These are phyloP conservation scores for Caenorhabditis inopinata DNA, from an alignment of 1,140 invertebrate species.

Conservation along the genomic window DNA sequence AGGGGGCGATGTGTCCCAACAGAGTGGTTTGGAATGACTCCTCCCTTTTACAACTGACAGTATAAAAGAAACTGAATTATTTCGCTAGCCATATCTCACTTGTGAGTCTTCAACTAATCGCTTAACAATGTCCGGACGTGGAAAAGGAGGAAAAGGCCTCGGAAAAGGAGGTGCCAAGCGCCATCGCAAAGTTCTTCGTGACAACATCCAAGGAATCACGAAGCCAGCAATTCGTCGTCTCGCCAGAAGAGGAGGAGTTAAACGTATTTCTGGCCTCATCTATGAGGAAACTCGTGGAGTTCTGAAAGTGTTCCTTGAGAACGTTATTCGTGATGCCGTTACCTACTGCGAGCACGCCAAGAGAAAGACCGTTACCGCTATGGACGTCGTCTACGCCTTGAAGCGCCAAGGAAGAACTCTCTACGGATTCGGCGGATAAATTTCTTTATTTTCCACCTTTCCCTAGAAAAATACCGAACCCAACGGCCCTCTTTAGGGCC, in stretches of 20 bases:
- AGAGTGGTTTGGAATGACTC: not conserved
- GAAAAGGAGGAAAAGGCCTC: constrained; percentile 74
- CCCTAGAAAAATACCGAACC: constrained; percentile 36
- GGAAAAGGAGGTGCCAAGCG: constrained; percentile 75
- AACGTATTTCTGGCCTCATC: constrained; percentile 76
- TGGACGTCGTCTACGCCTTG: constrained; percentile 82
- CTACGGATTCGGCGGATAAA: constrained; percentile 71
- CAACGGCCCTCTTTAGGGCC: constrained; percentile 56
- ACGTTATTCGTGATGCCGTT: constrained; percentile 79
- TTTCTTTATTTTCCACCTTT: not conserved
- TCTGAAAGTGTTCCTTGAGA: constrained; percentile 79
- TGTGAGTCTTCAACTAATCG: constrained; percentile 8
- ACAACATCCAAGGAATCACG: constrained; percentile 77
- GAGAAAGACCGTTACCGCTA: constrained; percentile 79
- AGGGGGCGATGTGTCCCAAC: not conserved
- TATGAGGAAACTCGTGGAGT: constrained; percentile 74
- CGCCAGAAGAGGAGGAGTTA: constrained; percentile 73
- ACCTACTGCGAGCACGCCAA: constrained; percentile 80
- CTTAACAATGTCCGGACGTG: constrained; percentile 71
- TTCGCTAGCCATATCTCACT: not conserved
- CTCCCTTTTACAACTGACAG: not conserved
- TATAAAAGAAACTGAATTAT: not conserved
- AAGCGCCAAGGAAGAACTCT: constrained; percentile 77
- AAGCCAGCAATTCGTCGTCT: constrained; percentile 73
- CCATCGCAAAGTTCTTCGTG: constrained; percentile 72